Conservation (phyloP, 2,113 vertebrate species). For the Azemiops feae region DNA sequence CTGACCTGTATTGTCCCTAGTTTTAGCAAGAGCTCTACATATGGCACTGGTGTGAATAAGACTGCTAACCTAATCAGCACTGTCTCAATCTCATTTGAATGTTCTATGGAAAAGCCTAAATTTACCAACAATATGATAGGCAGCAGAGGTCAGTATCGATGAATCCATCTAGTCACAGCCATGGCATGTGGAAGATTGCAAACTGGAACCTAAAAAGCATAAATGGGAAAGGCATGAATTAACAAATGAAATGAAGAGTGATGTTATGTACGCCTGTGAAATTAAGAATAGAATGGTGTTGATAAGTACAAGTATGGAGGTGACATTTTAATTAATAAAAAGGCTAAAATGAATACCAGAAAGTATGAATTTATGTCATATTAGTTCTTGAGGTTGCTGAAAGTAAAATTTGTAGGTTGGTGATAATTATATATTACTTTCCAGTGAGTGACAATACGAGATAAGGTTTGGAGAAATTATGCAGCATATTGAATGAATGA, state of each 20-base stretch:
- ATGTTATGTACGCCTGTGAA: neutral
- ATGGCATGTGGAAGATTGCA: neutral
- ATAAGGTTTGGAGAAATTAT: neutral
- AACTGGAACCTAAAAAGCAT: neutral
- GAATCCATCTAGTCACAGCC: neutral
- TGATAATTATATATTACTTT: neutral
- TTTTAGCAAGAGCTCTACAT: neutral
- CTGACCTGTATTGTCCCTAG: neutral
- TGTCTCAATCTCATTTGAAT: neutral
- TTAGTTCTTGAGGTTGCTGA: neutral
- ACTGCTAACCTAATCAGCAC: neutral
- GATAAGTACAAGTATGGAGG: neutral
- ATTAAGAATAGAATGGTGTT: neutral
- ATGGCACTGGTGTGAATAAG: neutral
- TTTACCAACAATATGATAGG: neutral
- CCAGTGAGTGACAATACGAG: neutral
- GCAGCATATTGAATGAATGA: neutral
- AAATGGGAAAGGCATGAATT: neutral
- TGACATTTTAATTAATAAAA: neutral
- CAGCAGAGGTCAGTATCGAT: neutral
- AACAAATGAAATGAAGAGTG: neutral
- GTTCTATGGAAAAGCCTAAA: neutral
- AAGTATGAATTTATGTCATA: neutral
- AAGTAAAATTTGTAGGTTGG: neutral
- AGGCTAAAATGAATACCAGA: neutral